These are phyloP conservation scores for Sebastes reedi DNA, from an alignment of 2,797 vertebrate species.

Conservation along the genomic window DNA sequence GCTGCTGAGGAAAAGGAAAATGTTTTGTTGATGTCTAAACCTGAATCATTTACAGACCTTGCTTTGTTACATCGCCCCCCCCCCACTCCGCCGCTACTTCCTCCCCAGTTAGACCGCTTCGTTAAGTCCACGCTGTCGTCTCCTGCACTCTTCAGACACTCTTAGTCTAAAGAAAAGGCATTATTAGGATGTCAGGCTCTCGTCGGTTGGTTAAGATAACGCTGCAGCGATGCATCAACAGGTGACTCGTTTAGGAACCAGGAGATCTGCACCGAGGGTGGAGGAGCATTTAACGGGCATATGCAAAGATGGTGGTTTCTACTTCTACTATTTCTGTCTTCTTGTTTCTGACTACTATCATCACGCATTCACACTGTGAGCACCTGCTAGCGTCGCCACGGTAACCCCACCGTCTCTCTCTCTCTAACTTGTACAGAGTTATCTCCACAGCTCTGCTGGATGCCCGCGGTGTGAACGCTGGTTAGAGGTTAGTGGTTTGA, in stretches of 20 bases:
- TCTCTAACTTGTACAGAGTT: neutral
- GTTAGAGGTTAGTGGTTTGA: neutral
- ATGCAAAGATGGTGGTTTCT: neutral
- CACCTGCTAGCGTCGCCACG: neutral
- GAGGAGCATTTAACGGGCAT: neutral
- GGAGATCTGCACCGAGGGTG: neutral
- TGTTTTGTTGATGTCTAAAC: conserved; percentile 36
- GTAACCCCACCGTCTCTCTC: neutral
- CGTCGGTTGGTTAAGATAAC: neutral
- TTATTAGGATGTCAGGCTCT: neutral
- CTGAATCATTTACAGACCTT: conserved; percentile 25
- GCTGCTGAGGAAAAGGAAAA: neutral
- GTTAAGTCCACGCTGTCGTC: neutral
- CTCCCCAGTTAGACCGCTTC: neutral
- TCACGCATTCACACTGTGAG: conserved; percentile 24
- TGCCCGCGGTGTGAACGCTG: neutral
- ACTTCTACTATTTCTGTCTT: neutral
- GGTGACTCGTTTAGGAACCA: neutral
- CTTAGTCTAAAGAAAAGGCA: neutral
- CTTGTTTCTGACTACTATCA: neutral
- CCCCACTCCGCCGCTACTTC: neutral
- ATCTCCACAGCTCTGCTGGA: neutral
- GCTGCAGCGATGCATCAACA: neutral
- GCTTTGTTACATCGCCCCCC: neutral
- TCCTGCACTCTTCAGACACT: neutral